Evolutionary conservation across 2,888 invertebrate genomes (phyloP).

Genomic region (Polylopha cassiicola): DNA sequence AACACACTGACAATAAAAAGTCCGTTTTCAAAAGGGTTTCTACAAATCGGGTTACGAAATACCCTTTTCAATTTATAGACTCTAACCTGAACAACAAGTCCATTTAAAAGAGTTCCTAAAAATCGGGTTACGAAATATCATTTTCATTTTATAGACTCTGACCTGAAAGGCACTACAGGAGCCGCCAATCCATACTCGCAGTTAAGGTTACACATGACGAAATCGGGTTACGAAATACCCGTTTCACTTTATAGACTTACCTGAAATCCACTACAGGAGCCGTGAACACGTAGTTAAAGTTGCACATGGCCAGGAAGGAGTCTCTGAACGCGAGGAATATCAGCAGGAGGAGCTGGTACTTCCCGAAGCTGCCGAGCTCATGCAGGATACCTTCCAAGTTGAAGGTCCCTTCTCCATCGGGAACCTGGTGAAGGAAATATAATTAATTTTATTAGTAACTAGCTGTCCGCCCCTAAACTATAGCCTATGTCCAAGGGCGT

Average conservation of each 20-base stretch:
- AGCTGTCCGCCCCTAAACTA: background rate
- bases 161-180: too few species aligned
- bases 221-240: background rate
- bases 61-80: too few species aligned
- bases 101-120: too few species aligned
- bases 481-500: background rate
- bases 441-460: too few species aligned
- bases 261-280: conserved; percentile 75
- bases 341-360: conserved; percentile 74
- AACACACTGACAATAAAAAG: too few species aligned
- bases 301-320: conserved; percentile 72
- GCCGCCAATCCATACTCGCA: too few species aligned
- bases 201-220: too few species aligned
- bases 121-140: too few species aligned
- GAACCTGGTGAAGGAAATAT: conserved; percentile 35
- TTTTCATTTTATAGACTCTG: too few species aligned
- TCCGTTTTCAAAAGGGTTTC: too few species aligned
- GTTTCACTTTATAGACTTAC: conserved; percentile 37
- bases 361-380: conserved; percentile 76
- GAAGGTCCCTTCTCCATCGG: conserved; percentile 43
- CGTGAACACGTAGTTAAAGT: conserved; percentile 75
- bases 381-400: conserved; percentile 71
- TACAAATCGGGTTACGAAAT: too few species aligned
- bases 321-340: conserved; percentile 74
- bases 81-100: too few species aligned